A percentile compares a stretch with the other conserved stretches of the same genome.
Conservation (phyloP, 2,888 invertebrate species). For the Acanthosoma haemorrhoidale region DNA sequence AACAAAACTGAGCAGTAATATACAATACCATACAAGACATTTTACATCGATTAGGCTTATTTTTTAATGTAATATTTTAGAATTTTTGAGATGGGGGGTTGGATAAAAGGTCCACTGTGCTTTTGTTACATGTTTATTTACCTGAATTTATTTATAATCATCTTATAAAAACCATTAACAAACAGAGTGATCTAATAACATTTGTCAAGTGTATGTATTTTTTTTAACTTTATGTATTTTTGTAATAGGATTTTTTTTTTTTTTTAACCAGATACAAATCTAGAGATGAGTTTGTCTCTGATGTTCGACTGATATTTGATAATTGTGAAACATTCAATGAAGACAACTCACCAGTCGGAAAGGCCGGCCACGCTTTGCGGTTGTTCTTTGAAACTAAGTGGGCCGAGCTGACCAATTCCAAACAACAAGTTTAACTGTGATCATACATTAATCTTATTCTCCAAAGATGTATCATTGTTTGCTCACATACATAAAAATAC, state of each 20-base stretch:
- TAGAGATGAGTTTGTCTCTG: constrained; percentile 84
- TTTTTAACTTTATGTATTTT: no score
- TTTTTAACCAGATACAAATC: constrained; percentile 72
- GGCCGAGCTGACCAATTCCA: constrained; percentile 57
- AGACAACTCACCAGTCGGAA: constrained; percentile 95
- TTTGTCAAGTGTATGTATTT: not conserved
- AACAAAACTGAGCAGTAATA: no score
- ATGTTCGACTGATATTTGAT: constrained; percentile 90
- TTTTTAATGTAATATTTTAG: no score
- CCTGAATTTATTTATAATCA: no score
- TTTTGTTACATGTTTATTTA: no score
- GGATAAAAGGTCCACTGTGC: no score
- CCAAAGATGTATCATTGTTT: constrained; percentile 5
- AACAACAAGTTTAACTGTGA: constrained; percentile 31
- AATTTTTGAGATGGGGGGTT: no score
- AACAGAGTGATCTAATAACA: not conserved
- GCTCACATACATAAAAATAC: not conserved
- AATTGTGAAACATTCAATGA: constrained; percentile 98
- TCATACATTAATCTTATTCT: not conserved
- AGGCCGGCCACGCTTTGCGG: constrained; percentile 89
- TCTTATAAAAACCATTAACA: not conserved
- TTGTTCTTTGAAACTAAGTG: constrained; percentile 88
- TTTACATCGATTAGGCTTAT: no score
- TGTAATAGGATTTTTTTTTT: no score
- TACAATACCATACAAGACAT: no score